Conservation (phyloP, 2,888 invertebrate genomes). For the Choreutis nemorana region DNA sequence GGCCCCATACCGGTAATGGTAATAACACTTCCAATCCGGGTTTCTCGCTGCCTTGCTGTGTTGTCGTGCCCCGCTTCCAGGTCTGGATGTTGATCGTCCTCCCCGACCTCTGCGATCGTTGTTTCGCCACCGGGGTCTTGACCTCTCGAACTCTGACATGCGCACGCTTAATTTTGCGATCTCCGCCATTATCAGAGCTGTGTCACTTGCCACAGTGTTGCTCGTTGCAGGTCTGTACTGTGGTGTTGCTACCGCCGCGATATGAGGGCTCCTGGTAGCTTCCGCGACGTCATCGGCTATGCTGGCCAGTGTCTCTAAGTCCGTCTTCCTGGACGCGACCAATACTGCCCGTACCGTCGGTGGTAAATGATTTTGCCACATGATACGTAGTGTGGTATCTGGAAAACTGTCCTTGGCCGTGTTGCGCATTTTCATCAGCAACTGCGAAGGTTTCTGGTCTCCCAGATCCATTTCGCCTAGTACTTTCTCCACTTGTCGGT, state of each 20-base stretch:
- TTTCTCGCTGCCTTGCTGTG: background rate
- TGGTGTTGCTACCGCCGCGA: background rate
- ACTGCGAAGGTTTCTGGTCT: constrained; percentile 11
- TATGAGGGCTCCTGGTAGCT: background rate
- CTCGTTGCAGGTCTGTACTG: no score
- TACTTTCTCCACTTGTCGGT: constrained; percentile 8
- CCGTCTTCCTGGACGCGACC: constrained; percentile 5
- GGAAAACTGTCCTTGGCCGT: constrained; percentile 6
- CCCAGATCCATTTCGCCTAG: constrained; percentile 10
- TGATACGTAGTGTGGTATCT: constrained; percentile 8
- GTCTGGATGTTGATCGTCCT: no score
- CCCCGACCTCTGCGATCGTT: no score
- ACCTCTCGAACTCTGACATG: background rate
- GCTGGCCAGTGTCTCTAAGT: constrained; percentile 7
- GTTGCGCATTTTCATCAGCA: constrained; percentile 10
- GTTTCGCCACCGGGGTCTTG: no score
- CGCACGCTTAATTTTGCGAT: background rate
- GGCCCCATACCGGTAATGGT: constrained; percentile 1
- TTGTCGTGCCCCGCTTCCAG: background rate
- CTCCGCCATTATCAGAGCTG: background rate
- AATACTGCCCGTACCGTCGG: constrained; percentile 8
- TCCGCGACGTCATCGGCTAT: constrained; percentile 11
- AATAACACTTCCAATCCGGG: background rate
- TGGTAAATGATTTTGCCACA: constrained; percentile 11
- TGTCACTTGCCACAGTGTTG: background rate